Base-by-base conservation (phyloP, 2,888 invertebrate genomes). In the Polietes domitor region DNA sequence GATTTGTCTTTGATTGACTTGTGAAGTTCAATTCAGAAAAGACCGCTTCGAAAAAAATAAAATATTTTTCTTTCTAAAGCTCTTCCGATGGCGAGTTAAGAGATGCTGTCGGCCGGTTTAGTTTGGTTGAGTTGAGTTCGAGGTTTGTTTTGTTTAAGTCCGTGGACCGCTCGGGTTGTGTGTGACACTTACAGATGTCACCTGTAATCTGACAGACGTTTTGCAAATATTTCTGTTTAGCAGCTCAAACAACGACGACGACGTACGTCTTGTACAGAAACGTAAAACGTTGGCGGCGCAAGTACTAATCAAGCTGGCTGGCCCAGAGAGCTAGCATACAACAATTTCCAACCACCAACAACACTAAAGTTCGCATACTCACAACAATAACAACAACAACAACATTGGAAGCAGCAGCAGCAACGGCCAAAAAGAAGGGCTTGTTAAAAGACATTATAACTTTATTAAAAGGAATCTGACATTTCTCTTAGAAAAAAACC, bases 151-250 rank as follows among this genome's bases (percentile, higher is more conserved):
- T 53, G 17, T 15, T 37, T 19, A 9, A 41, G 17, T 19, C 37
- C 65, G 37, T 32, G 17, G 32, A 65, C 37, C 65, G 83, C 37
- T 37, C 37, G 7, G 37, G 37, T 37, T 37, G 37, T 82, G 85
- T 89, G 88, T 90, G 91, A 91, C 91, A 91, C 90, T 90, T 88
- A 89, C 89, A 89, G 89, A 89, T 92, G 92, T 92, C 92, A 92
- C 92, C 92, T 92, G 92, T 89, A 90, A 90, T 91, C 91, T 92
- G 92, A 91, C 91, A 90, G 91, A 88, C 81, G 78, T 79, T 81
- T 84, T 63, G 81, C 81, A 17, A 79, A 73, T 26, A 81, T 84
- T 81, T 75, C 78, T 84, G 76, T 81, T 79, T 63, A 84, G 78
- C 50, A 84, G 80, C 83, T 83, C 77, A 80, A 83, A 72, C 63